Evolutionary conservation across 53 echinoderm and acorn worm species (phyloP).

Genomic region (Apostichopus leukothele): DNA sequence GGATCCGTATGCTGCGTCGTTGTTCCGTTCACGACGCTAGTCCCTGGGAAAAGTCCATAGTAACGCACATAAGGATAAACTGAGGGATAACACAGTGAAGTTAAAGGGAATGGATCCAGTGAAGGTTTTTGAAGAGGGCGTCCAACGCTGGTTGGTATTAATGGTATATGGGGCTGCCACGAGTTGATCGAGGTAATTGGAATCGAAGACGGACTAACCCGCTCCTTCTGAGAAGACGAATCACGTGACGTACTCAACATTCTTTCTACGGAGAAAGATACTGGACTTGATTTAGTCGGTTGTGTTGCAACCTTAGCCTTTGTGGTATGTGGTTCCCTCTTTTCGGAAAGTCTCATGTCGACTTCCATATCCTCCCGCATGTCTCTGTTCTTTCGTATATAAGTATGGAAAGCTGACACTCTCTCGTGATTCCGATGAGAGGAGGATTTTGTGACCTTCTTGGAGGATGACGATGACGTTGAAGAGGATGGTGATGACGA

Average conservation of each 20-base stretch:
- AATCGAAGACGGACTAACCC: slow-evolving; percentile 28
- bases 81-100: slow-evolving; percentile 28
- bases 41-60: slow-evolving; percentile 30
- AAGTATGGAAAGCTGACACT: slow-evolving; percentile 46
- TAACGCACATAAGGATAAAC: slow-evolving; percentile 38
- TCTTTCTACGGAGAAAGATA: slow-evolving; percentile 45
- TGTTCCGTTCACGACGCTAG: slow-evolving; percentile 11
- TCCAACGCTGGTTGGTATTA: slow-evolving; percentile 30
- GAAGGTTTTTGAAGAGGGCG: slow-evolving; percentile 16
- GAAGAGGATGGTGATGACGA: slow-evolving; percentile 29
- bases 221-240: slow-evolving; percentile 1
- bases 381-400: slow-evolving; percentile 12
- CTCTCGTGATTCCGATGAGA: slow-evolving; percentile 4
- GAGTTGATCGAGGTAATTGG: neutral
- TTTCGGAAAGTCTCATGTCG: neutral
- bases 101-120: slow-evolving; percentile 36
- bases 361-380: slow-evolving; percentile 27
- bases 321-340: neutral
- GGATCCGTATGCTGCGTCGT: slow-evolving; percentile 21
- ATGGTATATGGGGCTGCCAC: slow-evolving; percentile 26
- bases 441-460: neutral
- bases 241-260: slow-evolving; percentile 23
- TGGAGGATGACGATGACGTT: slow-evolving; percentile 17
- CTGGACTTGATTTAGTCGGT: slow-evolving; percentile 34
- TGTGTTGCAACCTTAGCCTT: neutral